phyloP scores from a whole-genome alignment of 2,113 vertebrate genomes.

The Xenus cinereus region DNA sequence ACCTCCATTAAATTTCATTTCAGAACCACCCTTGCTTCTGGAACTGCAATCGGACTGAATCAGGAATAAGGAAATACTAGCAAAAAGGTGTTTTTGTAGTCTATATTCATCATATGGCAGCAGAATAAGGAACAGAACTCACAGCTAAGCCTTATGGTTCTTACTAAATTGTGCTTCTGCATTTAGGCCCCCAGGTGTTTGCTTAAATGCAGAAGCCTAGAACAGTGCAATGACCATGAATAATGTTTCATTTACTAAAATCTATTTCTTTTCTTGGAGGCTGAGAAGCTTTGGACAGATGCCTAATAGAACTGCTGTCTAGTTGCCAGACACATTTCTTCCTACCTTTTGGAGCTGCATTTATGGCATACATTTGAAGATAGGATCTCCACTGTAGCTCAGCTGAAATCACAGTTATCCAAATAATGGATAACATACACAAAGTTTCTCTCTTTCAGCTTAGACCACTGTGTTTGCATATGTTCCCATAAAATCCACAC shows the following conservation, averaged over 20 bases:
- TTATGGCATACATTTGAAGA: neutral
- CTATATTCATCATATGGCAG: neutral
- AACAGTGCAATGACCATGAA: neutral
- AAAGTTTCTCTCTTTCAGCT: neutral
- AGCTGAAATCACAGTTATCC: neutral
- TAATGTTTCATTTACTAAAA: neutral
- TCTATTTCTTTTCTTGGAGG: neutral
- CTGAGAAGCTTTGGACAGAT: neutral
- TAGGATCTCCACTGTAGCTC: neutral
- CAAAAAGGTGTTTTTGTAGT: neutral
- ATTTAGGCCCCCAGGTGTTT: neutral
- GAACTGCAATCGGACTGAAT: neutral
- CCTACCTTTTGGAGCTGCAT: neutral
- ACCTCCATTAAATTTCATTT: neutral
- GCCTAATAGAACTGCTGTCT: neutral
- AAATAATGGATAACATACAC: neutral
- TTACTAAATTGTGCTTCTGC: neutral
- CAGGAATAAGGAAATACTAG: neutral
- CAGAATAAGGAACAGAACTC: neutral
- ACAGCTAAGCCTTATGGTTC: neutral
- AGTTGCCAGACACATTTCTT: neutral
- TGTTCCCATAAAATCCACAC: neutral
- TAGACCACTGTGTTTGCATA: neutral
- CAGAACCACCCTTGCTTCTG: neutral
- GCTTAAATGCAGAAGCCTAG: neutral